These are phyloP conservation scores for Amia ocellicauda DNA, from an alignment of 2,113 vertebrate genomes.

Conservation along the genomic window DNA sequence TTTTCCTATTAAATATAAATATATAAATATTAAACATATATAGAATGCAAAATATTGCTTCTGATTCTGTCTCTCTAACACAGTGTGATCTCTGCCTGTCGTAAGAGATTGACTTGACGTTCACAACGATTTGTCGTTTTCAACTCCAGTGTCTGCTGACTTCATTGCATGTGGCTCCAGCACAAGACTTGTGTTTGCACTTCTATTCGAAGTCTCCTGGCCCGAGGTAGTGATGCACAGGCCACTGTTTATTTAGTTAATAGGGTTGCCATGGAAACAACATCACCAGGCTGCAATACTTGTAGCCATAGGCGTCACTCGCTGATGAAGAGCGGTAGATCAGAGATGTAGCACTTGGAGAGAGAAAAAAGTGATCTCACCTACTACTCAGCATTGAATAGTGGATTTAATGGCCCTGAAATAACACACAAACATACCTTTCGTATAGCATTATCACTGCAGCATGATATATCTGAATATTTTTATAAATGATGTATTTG, in stretches of 20 bases:
- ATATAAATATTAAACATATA: no score
- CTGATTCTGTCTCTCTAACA: no score
- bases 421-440: not conserved
- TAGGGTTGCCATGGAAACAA: conserved; percentile 44
- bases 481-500: not conserved
- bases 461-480: not conserved
- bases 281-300: conserved; percentile 21
- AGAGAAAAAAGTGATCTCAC: not conserved
- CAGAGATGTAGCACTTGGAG: not conserved
- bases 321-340: conserved; percentile 2
- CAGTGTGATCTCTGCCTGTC: no score
- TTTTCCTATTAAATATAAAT: no score
- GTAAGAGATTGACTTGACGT: no score
- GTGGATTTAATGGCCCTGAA: not conserved
- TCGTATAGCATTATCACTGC: not conserved
- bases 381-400: not conserved
- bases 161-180: no score
- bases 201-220: conserved; percentile 12
- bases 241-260: conserved; percentile 39
- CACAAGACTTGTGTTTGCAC: conserved; percentile 5
- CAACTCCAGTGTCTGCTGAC: no score
- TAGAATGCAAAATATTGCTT: no score
- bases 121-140: no score
- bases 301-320: conserved; percentile 16
- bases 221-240: conserved; percentile 13